Base-by-base conservation (phyloP, 1,140 invertebrate species). In the Diachasmimorpha longicaudata region DNA sequence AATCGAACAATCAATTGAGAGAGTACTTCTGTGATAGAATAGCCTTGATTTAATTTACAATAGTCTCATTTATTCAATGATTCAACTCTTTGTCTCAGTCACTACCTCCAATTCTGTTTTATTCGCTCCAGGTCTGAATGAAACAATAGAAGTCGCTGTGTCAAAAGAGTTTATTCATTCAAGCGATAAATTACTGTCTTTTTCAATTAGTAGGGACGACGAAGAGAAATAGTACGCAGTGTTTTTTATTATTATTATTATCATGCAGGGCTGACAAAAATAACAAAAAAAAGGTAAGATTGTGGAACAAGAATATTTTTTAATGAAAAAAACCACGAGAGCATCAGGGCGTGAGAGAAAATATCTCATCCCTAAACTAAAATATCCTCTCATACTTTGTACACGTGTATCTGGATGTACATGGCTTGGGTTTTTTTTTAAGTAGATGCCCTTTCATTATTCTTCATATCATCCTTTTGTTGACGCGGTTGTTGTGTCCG, bases 401-500 rank as follows among this genome's bases (percentile, higher is more conserved):
- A 63, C 71, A 48, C 74, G 19, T 55, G 44, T 71, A 72, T 44
- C 37, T 25, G 39, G 31, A 39, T 69, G 31, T 67, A 42, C 36
- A 23, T 48, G 11, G 66, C 52, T 10, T 63, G 66, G n/a, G 70
- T 76, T 46, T 70, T 55, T 75, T 72, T 70, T 76, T 58, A 79
- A 81, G 74, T 78, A 31, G 70, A 79, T 72, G 74, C 72, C 77
- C 76, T 81, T 81, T 80, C 76, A 81, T 83, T 81, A 83, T 82
- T 71, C 71, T 81, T 79, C 58, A 68, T 70, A 72, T 63, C 52
- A 74, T 77, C 42, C 23, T 52, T 80, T 81, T 77, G 76, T 79
- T 44, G 70, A 44, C 46, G 52, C 70, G 37, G 70, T 67, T 25
- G 31, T 46, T 21, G 21, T 48, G 36, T 73, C 39, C n/a, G 44